Evolutionary conservation across 1,140 invertebrate species (phyloP).

Genomic region (Euura saliciscinereae): DNA sequence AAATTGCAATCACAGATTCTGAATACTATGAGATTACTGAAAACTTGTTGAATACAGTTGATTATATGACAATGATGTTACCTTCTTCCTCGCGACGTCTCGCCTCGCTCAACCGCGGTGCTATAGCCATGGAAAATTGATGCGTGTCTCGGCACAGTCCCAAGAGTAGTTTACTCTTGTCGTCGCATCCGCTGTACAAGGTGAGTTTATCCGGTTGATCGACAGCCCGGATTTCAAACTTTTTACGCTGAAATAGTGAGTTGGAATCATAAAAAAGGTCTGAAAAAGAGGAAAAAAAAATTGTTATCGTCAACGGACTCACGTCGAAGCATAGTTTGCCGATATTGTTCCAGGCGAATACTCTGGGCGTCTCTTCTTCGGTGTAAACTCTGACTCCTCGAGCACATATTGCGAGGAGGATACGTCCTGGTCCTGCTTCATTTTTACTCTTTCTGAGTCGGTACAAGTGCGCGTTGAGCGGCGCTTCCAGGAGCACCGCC

Average conservation of each 20-base stretch:
- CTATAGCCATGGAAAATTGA: slow-evolving; percentile 93
- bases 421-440: slow-evolving; percentile 72
- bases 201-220: slow-evolving; percentile 82
- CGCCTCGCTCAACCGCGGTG: slow-evolving; percentile 80
- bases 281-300: not conserved
- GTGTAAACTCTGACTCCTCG: slow-evolving; percentile 85
- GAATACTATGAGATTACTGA: too few relatives aligned
- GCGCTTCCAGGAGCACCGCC: slow-evolving; percentile 82
- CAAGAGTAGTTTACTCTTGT: slow-evolving; percentile 89
- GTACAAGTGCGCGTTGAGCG: slow-evolving; percentile 92
- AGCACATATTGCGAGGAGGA: slow-evolving; percentile 83
- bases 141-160: slow-evolving; percentile 89
- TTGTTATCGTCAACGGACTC: slow-evolving; percentile 41
- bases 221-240: slow-evolving; percentile 91
- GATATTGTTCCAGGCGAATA: slow-evolving; percentile 92
- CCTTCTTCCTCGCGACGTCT: slow-evolving; percentile 79
- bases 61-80: slow-evolving; percentile 27
- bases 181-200: slow-evolving; percentile 88
- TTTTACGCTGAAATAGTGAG: slow-evolving; percentile 74
- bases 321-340: slow-evolving; percentile 92
- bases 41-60: too few relatives aligned
- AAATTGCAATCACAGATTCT: too few relatives aligned
- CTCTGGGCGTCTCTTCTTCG: slow-evolving; percentile 69
- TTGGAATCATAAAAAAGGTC: not conserved
- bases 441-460: slow-evolving; percentile 84